A percentile compares a stretch with the other conserved stretches of the same genome.
phyloP scores from a whole-genome alignment of 2,113 vertebrate genomes.

The Tetrax tetrax region DNA sequence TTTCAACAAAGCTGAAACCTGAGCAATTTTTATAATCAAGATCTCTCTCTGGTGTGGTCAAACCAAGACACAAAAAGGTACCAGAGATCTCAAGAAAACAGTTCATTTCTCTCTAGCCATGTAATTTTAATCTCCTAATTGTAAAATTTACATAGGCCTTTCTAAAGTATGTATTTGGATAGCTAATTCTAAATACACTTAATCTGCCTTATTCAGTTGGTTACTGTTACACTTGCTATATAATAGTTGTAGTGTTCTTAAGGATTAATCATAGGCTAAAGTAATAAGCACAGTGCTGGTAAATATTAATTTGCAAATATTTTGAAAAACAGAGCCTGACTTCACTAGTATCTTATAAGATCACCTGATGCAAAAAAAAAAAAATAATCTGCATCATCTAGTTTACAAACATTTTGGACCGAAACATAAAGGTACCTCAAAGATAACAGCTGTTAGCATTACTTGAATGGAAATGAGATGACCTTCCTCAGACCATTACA shows the following conservation, averaged over 20 bases:
- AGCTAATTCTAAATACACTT: background rate
- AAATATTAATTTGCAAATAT: background rate
- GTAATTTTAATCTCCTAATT: background rate
- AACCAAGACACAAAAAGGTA: background rate
- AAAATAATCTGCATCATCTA: background rate
- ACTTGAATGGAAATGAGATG: background rate
- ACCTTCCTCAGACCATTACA: background rate
- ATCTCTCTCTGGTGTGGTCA: background rate
- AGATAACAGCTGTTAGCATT: background rate
- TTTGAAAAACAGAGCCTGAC: background rate
- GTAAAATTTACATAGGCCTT: background rate
- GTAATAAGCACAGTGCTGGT: background rate
- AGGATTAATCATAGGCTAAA: background rate
- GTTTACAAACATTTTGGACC: background rate
- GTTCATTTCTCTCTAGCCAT: background rate
- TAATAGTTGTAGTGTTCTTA: background rate
- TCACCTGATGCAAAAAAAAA: background rate
- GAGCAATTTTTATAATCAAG: background rate
- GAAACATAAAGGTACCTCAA: background rate
- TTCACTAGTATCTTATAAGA: background rate
- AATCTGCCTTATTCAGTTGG: background rate
- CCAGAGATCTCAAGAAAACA: background rate
- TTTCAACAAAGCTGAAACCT: slow-evolving; percentile 13
- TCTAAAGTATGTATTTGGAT: background rate
- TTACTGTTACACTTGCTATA: background rate